Evolutionary conservation across 2,888 invertebrate genomes (phyloP).

Genomic region (Cylloceria caligata): DNA sequence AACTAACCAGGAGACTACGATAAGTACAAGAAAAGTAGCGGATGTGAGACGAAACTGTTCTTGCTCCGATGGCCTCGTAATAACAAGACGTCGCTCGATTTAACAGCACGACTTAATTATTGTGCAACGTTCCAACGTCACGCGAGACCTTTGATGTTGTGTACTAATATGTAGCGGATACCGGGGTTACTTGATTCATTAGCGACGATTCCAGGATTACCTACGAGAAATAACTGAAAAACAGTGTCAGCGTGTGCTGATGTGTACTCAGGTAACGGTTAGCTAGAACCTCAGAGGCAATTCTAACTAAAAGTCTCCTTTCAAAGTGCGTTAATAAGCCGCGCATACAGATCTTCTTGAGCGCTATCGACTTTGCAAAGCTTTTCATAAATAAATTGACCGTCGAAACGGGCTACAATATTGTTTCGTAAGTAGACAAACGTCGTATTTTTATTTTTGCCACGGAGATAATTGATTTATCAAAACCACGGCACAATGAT

Average conservation of each 20-base stretch:
- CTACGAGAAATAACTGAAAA: too few species aligned
- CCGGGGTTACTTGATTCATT: too few species aligned
- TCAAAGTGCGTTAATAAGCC: too few species aligned
- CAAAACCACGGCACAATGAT: not conserved
- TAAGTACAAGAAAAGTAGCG: slow-evolving; percentile 20
- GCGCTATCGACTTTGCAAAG: too few species aligned
- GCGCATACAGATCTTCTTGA: too few species aligned
- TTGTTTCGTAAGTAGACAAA: too few species aligned
- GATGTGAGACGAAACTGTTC: slow-evolving; percentile 22
- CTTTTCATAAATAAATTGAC: not conserved
- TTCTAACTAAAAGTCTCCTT: too few species aligned
- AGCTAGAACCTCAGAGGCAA: too few species aligned
- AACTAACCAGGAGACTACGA: slow-evolving; percentile 17
- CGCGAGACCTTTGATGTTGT: not conserved
- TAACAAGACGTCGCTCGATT: slow-evolving; percentile 19
- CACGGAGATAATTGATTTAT: not conserved
- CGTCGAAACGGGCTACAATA: not conserved
- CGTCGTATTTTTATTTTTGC: too few species aligned
- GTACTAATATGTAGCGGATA: not conserved
- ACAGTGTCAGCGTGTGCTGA: too few species aligned
- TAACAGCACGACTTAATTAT: slow-evolving; percentile 16
- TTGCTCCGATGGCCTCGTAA: slow-evolving; percentile 1
- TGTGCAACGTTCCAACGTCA: not conserved
- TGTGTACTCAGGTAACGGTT: too few species aligned
- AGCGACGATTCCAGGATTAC: too few species aligned